These are phyloP conservation scores for Tachuris rubrigastra DNA, from an alignment of 2,113 vertebrate genomes.

Conservation along the genomic window DNA sequence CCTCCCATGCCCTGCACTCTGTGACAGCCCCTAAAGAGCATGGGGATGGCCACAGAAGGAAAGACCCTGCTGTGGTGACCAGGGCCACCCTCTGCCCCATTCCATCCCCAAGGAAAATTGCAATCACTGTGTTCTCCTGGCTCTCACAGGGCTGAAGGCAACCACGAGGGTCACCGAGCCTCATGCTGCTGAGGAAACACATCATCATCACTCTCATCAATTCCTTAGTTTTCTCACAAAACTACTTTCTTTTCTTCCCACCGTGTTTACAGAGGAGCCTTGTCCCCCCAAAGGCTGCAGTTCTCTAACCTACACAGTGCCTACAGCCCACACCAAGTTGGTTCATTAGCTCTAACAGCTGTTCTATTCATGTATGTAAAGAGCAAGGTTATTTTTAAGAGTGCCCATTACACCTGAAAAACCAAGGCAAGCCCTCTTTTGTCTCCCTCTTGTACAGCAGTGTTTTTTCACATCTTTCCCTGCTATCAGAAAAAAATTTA, in stretches of 20 bases:
- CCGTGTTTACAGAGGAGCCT: background rate
- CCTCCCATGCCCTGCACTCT: background rate
- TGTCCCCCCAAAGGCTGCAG: background rate
- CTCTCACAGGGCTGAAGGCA: background rate
- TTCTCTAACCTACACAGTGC: background rate
- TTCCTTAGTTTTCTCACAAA: background rate
- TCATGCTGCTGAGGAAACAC: background rate
- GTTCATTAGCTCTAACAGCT: background rate
- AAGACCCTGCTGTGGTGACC: background rate
- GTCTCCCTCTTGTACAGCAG: background rate
- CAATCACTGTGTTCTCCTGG: background rate
- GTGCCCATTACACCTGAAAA: background rate
- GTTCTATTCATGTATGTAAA: background rate
- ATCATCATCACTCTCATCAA: background rate
- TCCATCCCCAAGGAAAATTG: fast-evolving
- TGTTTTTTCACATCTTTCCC: background rate
- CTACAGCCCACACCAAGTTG: background rate
- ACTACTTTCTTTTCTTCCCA: background rate
- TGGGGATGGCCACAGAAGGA: background rate
- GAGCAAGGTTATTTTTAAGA: background rate
- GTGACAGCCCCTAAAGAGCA: background rate
- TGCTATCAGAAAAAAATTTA: background rate
- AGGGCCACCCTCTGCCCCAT: background rate
- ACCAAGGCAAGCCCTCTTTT: background rate
- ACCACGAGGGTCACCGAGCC: fast-evolving